phyloP scores from a whole-genome alignment of 1,140 invertebrate genomes.

The Scylla paramamosain region DNA sequence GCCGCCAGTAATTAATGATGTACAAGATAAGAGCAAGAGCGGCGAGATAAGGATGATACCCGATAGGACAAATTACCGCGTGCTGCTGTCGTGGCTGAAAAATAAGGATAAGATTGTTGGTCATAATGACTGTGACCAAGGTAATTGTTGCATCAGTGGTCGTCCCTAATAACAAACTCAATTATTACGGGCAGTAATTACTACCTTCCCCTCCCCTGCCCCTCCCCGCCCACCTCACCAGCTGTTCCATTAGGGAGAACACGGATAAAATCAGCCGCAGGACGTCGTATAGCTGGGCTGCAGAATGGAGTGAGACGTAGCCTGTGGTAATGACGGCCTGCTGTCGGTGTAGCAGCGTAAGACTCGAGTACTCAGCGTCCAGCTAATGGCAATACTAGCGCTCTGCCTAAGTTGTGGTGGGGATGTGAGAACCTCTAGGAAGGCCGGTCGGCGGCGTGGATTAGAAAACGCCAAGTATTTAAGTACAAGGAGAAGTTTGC shows the following conservation, averaged over 20 bases:
- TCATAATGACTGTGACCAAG: constrained; percentile 9
- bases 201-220: not conserved
- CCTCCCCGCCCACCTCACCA: not conserved
- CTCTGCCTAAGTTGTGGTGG: too few species aligned
- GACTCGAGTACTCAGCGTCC: not conserved
- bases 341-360: not conserved
- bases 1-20: not conserved
- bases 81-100: not conserved
- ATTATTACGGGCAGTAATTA: constrained; percentile 3
- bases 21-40: not conserved
- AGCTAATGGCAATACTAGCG: not conserved
- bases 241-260: constrained; percentile 20
- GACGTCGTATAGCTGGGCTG: not conserved
- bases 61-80: not conserved
- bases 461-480: too few species aligned
- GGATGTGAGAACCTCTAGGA: too few species aligned
- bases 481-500: too few species aligned
- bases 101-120: constrained; percentile 4
- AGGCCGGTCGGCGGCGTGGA: too few species aligned
- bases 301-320: constrained; percentile 7
- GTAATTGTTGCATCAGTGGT: constrained; percentile 12
- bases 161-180: constrained; percentile 22
- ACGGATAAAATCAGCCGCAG: constrained; percentile 18
- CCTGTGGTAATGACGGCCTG: not conserved
- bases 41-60: constrained; percentile 1